Evolutionary conservation across 2,888 invertebrate genomes (phyloP), one percentile per base, ranked within the genome.

Genomic region (Drosophila peninsularis): DNA sequence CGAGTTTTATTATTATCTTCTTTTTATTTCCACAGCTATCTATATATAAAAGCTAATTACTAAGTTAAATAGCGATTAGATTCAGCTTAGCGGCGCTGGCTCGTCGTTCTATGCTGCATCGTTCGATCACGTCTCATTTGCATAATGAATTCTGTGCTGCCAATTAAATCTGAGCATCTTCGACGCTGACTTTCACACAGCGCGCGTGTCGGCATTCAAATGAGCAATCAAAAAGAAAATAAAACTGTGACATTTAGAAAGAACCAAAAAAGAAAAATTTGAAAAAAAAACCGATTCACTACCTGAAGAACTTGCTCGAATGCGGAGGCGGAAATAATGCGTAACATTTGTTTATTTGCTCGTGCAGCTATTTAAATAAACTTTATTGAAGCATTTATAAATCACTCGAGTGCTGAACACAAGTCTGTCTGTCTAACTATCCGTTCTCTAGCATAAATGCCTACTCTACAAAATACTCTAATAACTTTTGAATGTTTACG

Each of bases 1-100:
- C 50, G 41, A 53, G 37, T 45, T 64, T 62, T 50, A 42, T 55
- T 39, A 32, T 54, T 45, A 34, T 54, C 32, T 17, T 55, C 58
- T 41, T 50, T 44, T 45, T 44, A n/a, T 34, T 19, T 34, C 13
- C 19, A 13, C 19, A 37, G 52, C 55, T 27, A 39, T 21, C 21
- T 71, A 76, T 64, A 34, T 49, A 49, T 14, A 62, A 76, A 79
- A 77, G 74, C 72, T 81, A 84, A 83, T 83, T 86, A 79, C 79
- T 66, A 77, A 83, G 77, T 83, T 83, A 84, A 83, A 83, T 62
- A 87, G 77, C 71, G 87, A 87, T 83, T 73, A 79, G 84, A 77
- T 68, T 34, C 37, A 70, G 61, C 67, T 53, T 36, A 37, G 49
- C 49, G 30, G 19, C 14, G 36, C 36, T 36, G 36, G 6, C 0